phyloP scores from a whole-genome alignment of 2,797 vertebrate species.

The Balearica regulorum region DNA sequence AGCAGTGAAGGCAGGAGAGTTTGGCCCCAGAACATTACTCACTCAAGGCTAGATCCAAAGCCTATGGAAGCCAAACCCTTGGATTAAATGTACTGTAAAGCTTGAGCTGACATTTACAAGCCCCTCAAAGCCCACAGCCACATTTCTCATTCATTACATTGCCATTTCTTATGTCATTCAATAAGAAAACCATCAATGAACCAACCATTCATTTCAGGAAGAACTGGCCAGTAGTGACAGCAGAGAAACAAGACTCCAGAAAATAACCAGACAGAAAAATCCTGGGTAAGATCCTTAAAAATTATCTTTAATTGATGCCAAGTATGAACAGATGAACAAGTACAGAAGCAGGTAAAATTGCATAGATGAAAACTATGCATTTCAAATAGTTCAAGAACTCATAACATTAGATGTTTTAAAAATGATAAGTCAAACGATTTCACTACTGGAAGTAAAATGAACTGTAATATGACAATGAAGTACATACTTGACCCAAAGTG shows the following conservation, averaged over 20 bases:
- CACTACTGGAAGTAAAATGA: constrained; percentile 53
- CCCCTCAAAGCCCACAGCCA: not conserved
- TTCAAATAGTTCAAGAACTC: constrained; percentile 75
- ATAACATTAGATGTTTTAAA: constrained; percentile 72
- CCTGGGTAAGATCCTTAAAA: constrained; percentile 79
- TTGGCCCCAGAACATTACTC: not conserved
- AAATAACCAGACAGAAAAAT: constrained; percentile 73
- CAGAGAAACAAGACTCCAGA: constrained; percentile 58
- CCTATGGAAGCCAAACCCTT: not conserved
- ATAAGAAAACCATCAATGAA: not conserved
- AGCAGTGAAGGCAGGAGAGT: not conserved
- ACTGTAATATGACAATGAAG: constrained; percentile 56
- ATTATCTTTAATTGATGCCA: constrained; percentile 89
- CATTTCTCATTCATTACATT: not conserved
- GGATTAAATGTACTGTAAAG: not conserved
- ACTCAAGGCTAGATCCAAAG: not conserved
- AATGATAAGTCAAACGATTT: constrained; percentile 64
- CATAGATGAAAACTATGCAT: constrained; percentile 86
- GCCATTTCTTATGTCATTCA: not conserved
- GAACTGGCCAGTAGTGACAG: not conserved
- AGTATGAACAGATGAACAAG: constrained; percentile 83
- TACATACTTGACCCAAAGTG: constrained; percentile 67
- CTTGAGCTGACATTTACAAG: not conserved
- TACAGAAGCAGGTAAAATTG: constrained; percentile 83
- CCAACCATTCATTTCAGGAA: not conserved